Evolutionary conservation across 2,797 vertebrate genomes (phyloP).

Genomic region (Epinephelus awoara): DNA sequence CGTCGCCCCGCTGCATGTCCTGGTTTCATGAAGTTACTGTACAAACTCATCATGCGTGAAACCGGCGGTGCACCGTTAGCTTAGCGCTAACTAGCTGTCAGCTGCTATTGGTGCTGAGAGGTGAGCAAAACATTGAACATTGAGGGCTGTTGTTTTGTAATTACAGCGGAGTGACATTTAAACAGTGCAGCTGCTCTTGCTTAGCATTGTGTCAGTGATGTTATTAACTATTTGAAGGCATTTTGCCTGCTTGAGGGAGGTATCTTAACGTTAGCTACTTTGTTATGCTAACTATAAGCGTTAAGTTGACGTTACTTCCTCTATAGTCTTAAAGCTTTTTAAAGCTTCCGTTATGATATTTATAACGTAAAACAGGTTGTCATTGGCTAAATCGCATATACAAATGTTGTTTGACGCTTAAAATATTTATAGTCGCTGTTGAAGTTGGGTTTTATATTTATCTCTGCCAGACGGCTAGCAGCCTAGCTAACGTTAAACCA

Average conservation of each 20-base stretch:
- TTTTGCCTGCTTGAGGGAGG: not conserved
- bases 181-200: rapidly evolving
- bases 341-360: not conserved
- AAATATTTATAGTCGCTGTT: not conserved
- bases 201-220: rapidly evolving
- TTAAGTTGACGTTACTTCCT: conserved; percentile 63
- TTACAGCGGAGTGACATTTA: not conserved
- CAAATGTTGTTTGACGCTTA: not conserved
- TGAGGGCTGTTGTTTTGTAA: not conserved
- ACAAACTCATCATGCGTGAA: conserved; percentile 41
- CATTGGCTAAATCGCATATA: not conserved
- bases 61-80: conserved; percentile 54
- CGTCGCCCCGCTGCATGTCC: not conserved
- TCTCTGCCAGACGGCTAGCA: not conserved
- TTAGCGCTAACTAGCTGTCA: conserved; percentile 65
- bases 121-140: conserved; percentile 39
- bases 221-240: rapidly evolving
- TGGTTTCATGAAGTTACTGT: not conserved
- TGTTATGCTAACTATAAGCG: conserved; percentile 54
- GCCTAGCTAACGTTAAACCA: not conserved
- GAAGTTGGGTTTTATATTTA: not conserved
- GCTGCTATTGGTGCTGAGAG: conserved; percentile 69
- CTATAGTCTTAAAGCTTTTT: not conserved
- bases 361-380: rapidly evolving
- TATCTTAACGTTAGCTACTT: conserved; percentile 25